Percentiles rank a stretch among this genome's conserved stretches.
phyloP scores from a whole-genome alignment of 2,888 invertebrate genomes.

The Orchestes rusci region DNA sequence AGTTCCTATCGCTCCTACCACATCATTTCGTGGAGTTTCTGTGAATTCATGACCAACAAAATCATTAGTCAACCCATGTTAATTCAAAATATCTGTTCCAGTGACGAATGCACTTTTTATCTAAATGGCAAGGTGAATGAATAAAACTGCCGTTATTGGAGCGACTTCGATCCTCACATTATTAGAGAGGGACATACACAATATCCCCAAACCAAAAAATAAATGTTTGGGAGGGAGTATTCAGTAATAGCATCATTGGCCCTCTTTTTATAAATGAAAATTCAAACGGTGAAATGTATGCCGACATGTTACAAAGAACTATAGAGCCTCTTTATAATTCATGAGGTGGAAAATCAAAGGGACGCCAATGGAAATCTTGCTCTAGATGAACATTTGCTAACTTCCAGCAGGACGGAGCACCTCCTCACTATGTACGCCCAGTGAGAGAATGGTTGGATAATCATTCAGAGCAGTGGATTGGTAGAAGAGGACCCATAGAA shows the following conservation, averaged over 20 bases:
- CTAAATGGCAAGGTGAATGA: conserved; percentile 9
- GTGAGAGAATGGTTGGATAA: conserved; percentile 7
- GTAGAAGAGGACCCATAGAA: conserved; percentile 5
- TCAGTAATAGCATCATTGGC: conserved; percentile 11
- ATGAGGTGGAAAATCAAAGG: conserved; percentile 3
- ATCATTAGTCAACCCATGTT: no score
- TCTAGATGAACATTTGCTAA: conserved; percentile 3
- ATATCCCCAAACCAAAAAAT: conserved; percentile 3
- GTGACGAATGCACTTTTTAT: conserved; percentile 7
- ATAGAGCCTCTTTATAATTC: conserved; percentile 7
- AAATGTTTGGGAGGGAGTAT: conserved; percentile 12
- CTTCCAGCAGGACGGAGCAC: conserved; percentile 7
- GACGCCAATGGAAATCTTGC: conserved; percentile 3
- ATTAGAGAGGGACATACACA: conserved; percentile 11
- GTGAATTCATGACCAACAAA: no score
- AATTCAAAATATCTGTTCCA: conserved; percentile 7
- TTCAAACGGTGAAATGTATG: conserved; percentile 7
- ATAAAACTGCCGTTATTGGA: conserved; percentile 9
- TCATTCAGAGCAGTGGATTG: conserved; percentile 7
- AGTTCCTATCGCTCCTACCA: no score
- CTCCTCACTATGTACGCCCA: conserved; percentile 4
- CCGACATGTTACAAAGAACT: conserved; percentile 9
- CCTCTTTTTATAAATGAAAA: not conserved
- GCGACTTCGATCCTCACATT: conserved; percentile 6
- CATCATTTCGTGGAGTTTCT: no score